Evolutionary conservation across 2,888 invertebrate species (phyloP).

Genomic region (Gryllus longicercus): DNA sequence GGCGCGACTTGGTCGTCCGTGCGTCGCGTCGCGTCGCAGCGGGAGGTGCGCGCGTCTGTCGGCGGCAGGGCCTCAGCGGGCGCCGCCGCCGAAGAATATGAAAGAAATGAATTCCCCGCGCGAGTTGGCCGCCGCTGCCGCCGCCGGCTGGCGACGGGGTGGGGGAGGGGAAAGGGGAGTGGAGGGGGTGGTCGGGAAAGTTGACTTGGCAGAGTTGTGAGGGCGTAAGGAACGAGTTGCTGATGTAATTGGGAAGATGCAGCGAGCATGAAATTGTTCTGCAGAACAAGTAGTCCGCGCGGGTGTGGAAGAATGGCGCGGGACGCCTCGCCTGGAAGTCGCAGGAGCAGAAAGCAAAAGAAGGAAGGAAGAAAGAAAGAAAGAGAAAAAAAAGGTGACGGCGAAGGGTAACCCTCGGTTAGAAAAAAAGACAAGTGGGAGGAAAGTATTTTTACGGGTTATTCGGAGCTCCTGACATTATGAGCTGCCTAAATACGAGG

Average conservation of each 20-base stretch:
- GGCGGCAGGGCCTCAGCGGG: too few relatives aligned
- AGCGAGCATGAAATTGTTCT: slow-evolving; percentile 30
- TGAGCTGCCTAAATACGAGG: slow-evolving; percentile 2
- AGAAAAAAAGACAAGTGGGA: neutral
- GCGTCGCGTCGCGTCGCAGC: too few relatives aligned
- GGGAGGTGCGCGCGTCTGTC: too few relatives aligned
- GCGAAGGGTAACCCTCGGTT: neutral
- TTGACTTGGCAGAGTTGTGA: slow-evolving; percentile 17
- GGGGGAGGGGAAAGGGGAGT: neutral
- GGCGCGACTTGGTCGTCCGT: too few relatives aligned
- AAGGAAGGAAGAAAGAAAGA: neutral
- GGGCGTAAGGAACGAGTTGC: slow-evolving; percentile 24
- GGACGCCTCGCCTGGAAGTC: too few relatives aligned
- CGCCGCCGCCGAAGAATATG: too few relatives aligned
- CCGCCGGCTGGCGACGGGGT: neutral
- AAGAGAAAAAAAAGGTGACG: neutral
- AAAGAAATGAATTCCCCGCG: too few relatives aligned
- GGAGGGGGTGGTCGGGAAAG: neutral
- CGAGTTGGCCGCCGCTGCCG: too few relatives aligned
- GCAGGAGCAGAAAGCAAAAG: neutral
- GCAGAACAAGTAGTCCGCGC: slow-evolving; percentile 20
- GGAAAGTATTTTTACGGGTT: neutral
- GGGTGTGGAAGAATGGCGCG: neutral
- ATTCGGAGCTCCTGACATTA: neutral
- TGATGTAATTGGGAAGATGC: slow-evolving; percentile 26